Evolutionary conservation across 2,888 invertebrate genomes (phyloP).

Genomic region (Gortyna flavago): DNA sequence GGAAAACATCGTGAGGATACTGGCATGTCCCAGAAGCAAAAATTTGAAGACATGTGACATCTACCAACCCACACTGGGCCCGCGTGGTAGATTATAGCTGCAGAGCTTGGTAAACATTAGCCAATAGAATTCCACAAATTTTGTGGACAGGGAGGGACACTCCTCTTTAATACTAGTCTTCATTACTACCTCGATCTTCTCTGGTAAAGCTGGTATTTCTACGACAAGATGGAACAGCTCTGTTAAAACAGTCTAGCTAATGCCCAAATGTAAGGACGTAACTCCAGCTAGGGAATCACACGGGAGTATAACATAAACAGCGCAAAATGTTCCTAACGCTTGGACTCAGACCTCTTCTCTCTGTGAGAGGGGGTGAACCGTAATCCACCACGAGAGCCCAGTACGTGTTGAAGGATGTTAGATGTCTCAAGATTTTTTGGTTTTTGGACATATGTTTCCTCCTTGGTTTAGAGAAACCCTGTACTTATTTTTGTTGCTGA

Average conservation of each 20-base stretch:
- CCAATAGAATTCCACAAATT: not conserved
- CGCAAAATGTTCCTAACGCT: no score
- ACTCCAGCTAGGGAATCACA: not conserved
- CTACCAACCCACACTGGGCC: not conserved
- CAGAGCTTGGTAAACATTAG: not conserved
- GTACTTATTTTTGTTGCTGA: no score
- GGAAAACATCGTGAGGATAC: not conserved
- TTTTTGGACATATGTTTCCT: not conserved
- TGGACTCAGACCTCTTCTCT: not conserved
- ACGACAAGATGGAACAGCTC: not conserved
- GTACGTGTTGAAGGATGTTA: not conserved
- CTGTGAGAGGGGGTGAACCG: not conserved
- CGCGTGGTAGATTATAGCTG: not conserved
- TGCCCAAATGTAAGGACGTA: not conserved
- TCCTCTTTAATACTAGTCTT: not conserved
- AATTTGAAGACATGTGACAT: no score
- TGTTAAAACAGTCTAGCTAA: not conserved
- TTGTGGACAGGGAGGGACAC: not conserved
- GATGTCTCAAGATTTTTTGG: no score
- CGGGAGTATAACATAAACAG: not conserved
- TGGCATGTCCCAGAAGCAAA: not conserved
- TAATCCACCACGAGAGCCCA: not conserved
- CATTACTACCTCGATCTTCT: not conserved
- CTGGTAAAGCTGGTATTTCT: not conserved
- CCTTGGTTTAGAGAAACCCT: no score